Evolutionary conservation across 2,888 invertebrate species (phyloP).

Genomic region (Hypselothyrea guttata): DNA sequence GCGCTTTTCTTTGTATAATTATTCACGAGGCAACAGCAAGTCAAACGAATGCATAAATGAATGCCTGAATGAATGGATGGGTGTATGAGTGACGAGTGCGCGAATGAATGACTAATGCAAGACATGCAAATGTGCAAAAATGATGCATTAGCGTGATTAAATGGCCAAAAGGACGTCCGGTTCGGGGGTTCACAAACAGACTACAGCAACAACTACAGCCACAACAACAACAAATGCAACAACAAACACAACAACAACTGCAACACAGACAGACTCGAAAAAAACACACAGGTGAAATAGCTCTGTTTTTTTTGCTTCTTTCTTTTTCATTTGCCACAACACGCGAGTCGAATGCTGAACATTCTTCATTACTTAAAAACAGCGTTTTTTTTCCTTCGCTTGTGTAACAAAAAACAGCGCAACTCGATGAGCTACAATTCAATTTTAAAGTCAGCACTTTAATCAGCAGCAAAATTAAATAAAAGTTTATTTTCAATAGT

Average conservation of each 20-base stretch:
- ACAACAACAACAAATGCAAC: background rate
- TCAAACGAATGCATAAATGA: slow-evolving; percentile 18
- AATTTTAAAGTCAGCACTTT: too few relatives aligned
- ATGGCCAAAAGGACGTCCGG: slow-evolving; percentile 41
- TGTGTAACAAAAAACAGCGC: too few relatives aligned
- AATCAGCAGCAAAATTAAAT: too few relatives aligned
- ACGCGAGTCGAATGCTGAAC: slow-evolving; percentile 10
- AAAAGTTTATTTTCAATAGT: too few relatives aligned
- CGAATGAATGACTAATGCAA: slow-evolving; percentile 39
- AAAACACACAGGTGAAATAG: background rate
- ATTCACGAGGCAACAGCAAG: slow-evolving; percentile 25
- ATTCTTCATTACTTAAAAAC: slow-evolving; percentile 1
- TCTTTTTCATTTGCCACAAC: slow-evolving; percentile 6
- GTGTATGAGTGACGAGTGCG: slow-evolving; percentile 19
- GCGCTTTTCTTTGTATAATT: slow-evolving; percentile 34
- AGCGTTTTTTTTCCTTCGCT: background rate
- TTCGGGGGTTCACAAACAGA: background rate
- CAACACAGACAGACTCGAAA: background rate
- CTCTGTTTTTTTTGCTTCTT: background rate
- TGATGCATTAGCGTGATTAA: slow-evolving; percentile 60
- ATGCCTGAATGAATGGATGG: slow-evolving; percentile 19
- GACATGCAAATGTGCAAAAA: slow-evolving; percentile 39
- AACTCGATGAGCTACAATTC: too few relatives aligned
- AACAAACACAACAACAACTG: background rate
- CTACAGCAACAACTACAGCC: background rate